Evolutionary conservation across 1,140 invertebrate species (phyloP).

Genomic region (Nylanderia fulva): DNA sequence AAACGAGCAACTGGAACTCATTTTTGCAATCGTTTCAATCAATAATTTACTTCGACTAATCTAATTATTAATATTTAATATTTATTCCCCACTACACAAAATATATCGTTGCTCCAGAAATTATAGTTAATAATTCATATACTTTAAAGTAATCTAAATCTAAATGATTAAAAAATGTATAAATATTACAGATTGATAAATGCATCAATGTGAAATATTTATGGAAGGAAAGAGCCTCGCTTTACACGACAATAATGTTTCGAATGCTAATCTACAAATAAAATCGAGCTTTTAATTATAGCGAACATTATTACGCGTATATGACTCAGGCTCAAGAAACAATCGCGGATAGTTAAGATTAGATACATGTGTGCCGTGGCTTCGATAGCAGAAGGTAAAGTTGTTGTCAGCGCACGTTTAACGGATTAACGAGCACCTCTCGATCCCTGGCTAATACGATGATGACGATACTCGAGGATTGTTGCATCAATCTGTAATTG

Average conservation of each 20-base stretch:
- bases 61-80: not conserved
- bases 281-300: not conserved
- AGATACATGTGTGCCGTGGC: not conserved
- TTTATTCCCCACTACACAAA: not conserved
- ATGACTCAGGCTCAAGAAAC: not conserved
- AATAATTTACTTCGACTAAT: not conserved
- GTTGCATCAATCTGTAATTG: not conserved
- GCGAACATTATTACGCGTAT: not conserved
- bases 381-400: not conserved
- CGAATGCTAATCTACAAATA: not conserved
- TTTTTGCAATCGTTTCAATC: not conserved
- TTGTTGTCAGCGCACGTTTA: not conserved
- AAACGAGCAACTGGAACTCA: not conserved
- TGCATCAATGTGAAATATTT: not conserved
- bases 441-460: constrained; percentile 26
- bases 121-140: too few species aligned
- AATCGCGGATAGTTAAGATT: not conserved
- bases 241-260: too few species aligned
- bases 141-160: not conserved
- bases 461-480: not conserved
- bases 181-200: not conserved
- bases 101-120: not conserved
- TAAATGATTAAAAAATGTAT: not conserved
- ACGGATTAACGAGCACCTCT: constrained; percentile 10
- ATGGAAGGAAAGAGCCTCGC: not conserved